Evolutionary conservation across 2,888 invertebrate species (phyloP), one percentile per base, ranked within the genome.

Genomic region (Spodoptera exigua): DNA sequence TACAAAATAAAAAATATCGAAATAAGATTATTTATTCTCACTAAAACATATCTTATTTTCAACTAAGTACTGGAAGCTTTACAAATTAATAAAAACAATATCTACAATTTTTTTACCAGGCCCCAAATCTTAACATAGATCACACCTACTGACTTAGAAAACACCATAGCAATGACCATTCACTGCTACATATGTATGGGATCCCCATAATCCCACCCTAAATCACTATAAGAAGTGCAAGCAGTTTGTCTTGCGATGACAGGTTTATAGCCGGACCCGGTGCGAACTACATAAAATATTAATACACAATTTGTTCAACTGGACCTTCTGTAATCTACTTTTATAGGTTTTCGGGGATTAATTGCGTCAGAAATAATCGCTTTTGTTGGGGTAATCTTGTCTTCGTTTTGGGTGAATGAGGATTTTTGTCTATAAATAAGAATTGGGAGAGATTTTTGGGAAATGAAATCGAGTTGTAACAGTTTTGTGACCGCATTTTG

Each of bases 251-350:
- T 92, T 87, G 69, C 82, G 91, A 92, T 93, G 93, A 93, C 93
- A 93, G 93, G 81, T 93, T 93, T 93, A 93, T 88, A 81, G 89
- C 82, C 45, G 40, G 55, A 72, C 79, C 77, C 66, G 70, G 91
- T 89, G 92, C 86, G 91, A 90, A 90, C 84, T 82, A 89, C 91
- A 92, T 93, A 89, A 93, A 93, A 93, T 93, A 93, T 93, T 93
- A 93, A 93, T 93, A 93, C 93, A 93, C 93, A 92, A 93, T 93
- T 92, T 93, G 93, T 92, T 90, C 92, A 85, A 93, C 93, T 92
- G 90, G 90, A 86, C 86, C 86, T 83, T 84, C 85, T 86, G 87
- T 92, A 91, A 93, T 93, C 93, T 88, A 88, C 87, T 93, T 92
- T 92, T 92, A 92, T 92, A 85, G 87, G 86, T 85, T 88, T 85